Conservation (phyloP, 2,888 invertebrate species). For the Heteromyza rotundicornis region DNA sequence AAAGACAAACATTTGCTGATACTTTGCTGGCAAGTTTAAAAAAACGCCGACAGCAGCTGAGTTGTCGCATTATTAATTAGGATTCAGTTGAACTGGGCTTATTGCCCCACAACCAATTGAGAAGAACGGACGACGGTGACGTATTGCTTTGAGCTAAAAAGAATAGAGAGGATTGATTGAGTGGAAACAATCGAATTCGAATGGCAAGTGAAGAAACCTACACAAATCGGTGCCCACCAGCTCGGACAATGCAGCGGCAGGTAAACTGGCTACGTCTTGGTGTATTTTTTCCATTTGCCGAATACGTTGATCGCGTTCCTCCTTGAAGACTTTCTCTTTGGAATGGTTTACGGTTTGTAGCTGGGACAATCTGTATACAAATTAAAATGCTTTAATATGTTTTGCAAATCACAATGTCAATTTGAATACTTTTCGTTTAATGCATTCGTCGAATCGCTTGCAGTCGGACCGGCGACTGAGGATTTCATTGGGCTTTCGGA, state of each 20-base stretch:
- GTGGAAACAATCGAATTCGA: slow-evolving; percentile 1
- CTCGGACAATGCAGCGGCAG: slow-evolving; percentile 75
- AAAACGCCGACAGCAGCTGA: too few relatives aligned
- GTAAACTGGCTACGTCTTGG: slow-evolving; percentile 74
- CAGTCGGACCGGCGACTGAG: slow-evolving; percentile 30
- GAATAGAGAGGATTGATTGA: slow-evolving; percentile 6
- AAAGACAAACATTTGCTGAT: too few relatives aligned
- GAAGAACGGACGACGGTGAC: slow-evolving; percentile 78
- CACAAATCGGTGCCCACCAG: slow-evolving; percentile 77
- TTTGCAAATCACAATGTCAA: not conserved
- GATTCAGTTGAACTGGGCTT: too few relatives aligned
- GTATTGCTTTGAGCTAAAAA: slow-evolving; percentile 76
- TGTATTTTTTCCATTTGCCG: slow-evolving; percentile 78
- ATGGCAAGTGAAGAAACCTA: slow-evolving; percentile 65
- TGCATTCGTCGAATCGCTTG: slow-evolving; percentile 42
- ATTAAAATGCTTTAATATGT: not conserved
- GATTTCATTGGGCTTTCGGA: slow-evolving; percentile 25
- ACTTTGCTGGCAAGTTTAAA: too few relatives aligned
- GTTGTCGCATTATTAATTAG: too few relatives aligned
- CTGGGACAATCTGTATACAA: slow-evolving; percentile 65
- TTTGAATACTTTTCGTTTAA: slow-evolving; percentile 52
- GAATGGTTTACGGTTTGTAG: slow-evolving; percentile 76
- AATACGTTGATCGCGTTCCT: slow-evolving; percentile 78
- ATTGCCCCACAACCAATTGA: slow-evolving; percentile 83
- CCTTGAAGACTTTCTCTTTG: slow-evolving; percentile 76